Conservation (phyloP, 2,113 vertebrate species). For the Alligator mississippiensis region DNA sequence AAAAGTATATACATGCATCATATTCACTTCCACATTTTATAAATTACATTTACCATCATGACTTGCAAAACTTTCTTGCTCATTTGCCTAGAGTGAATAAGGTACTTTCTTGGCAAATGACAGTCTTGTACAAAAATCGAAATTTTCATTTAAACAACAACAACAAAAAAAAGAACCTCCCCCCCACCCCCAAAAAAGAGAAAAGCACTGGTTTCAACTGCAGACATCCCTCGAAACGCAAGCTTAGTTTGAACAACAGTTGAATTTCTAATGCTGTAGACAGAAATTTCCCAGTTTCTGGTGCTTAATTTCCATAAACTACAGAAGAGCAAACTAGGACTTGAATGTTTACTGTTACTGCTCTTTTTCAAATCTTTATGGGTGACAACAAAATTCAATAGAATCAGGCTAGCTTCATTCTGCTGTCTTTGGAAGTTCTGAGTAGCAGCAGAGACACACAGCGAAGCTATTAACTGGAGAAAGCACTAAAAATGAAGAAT, state of each 20-base stretch:
- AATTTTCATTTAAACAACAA: background rate
- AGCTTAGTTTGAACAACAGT: fast-evolving
- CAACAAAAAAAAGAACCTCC: background rate
- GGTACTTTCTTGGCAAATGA: background rate
- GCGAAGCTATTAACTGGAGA: background rate
- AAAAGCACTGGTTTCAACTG: background rate
- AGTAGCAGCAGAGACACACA: background rate
- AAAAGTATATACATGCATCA: background rate
- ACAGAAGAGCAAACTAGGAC: background rate
- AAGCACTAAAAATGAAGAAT: background rate
- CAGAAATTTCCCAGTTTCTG: background rate
- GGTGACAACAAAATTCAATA: background rate
- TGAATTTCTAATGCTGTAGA: background rate
- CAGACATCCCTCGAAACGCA: background rate
- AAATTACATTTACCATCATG: background rate
- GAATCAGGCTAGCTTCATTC: background rate
- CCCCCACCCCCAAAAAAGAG: background rate
- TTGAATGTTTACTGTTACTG: background rate
- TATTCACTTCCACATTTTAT: background rate
- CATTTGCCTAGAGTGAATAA: background rate
- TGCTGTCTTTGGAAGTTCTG: background rate
- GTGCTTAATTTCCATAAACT: background rate
- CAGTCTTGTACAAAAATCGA: background rate
- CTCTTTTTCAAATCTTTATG: background rate
- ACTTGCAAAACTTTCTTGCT: background rate